Base-by-base conservation (phyloP, 2,888 invertebrate species). In the Crocallis elinguaria region DNA sequence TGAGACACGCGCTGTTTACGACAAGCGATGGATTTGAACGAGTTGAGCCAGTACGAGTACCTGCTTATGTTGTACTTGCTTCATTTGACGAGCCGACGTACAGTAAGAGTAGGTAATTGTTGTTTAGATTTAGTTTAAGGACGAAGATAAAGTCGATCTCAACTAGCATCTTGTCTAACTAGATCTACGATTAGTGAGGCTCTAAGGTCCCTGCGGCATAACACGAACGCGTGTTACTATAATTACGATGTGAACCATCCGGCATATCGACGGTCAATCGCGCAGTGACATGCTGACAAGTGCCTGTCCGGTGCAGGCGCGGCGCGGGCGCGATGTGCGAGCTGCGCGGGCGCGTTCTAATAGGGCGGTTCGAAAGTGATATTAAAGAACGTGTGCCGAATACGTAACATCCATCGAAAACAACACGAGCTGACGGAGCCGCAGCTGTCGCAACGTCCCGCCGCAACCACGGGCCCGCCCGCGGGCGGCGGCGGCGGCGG, bases 361-460 rank as follows among this genome's bases (percentile, higher is more conserved):
- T 49, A 57, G 52, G 61, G 55, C 62, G 56, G 62, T 46, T 61
- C 44, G 67, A 65, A 69, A 69, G 71, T 67, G 63, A 67, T 69
- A 67, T 65, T 62, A 64, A 63, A 62, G 59, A 62, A 60, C 60
- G 63, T 63, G 53, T 60, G 66, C 54, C 60, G 59, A 55, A 58
- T 51, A 59, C 64, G 60, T 65, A 65, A 60, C 59, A 13, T 3
- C 19, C 46, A 46, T 51, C 43, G 38, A 38, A 13, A 27, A 38
- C 37, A 35, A 42, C 16, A 11, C 27, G 19, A n/a, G 9, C 29
- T 7, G 23, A 6, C 16, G 23, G 23, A 14, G 27, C 23, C 8
- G 8, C 38, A n/a, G 13, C 33, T 36, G 43, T 39, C 45, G 49
- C 36, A 27, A 16, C 29, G 30, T 25, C 9, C 17, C 27, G 23